Base-by-base conservation (phyloP, 2,888 invertebrate species). In the Beris morrisii region DNA sequence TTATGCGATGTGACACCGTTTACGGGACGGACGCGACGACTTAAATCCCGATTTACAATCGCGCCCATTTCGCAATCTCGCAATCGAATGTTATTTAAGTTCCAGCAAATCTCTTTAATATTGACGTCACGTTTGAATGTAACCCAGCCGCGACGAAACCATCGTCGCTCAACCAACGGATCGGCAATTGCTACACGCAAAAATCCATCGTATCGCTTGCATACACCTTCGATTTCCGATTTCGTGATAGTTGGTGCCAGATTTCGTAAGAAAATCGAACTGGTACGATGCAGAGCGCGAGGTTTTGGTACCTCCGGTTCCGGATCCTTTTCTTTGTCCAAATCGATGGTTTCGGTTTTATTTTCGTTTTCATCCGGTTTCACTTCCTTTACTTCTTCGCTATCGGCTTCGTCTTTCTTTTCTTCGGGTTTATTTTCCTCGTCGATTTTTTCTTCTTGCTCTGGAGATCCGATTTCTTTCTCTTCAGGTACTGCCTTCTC, bases 51-150 rank as follows among this genome's bases (percentile, higher is more conserved):
- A 83, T 99, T 99, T 55, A 99, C 95, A 72, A 98, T 70, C 90
- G 88, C 70, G 92, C 83, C 93, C 93, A 78, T 69, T 78, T 80
- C 77, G 70, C 79, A 78, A 67, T 80, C 80, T 3, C 78, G 74
- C 55, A 80, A 70, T 75, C 97, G 86, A 69, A 96, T 93, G 73
- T 95, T 97, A 78, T 97, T 98, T 50, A 99, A 85, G 78, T 94
- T 95, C 97, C 97, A 99, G 81, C 98, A 99, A 72, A 99, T 98
- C 78, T 99, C 98, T 78, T 98, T 98, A 72, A 99, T 98, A 81
- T 98, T 97, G 54, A 98, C 97, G 75, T 95, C 92, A 22, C 97
- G 86, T 71, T 93, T 91, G 82, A 97, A 98, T 0, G 98, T 98
- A 44, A 97, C 96, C 98, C 98, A 99, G 48, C 97, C 99, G 57